Evolutionary conservation across 2,797 vertebrate species (phyloP).

Genomic region (Acridotheres tristis): DNA sequence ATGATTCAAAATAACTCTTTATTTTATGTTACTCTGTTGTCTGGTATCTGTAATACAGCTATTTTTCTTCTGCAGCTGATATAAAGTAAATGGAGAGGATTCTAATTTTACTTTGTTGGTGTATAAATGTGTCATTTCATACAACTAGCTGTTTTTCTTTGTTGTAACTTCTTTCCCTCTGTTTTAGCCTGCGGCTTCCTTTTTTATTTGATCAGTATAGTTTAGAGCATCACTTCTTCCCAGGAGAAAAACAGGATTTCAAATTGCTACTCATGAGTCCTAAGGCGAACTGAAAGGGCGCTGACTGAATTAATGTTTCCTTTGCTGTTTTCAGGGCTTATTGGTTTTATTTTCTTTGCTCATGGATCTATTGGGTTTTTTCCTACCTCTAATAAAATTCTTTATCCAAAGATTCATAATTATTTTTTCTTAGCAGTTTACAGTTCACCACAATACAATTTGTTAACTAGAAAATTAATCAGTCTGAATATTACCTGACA

Average conservation of each 20-base stretch:
- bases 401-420: conserved; percentile 33
- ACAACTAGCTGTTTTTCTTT: conserved; percentile 79
- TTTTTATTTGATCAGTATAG: conserved; percentile 82
- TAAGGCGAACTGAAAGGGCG: conserved; percentile 71
- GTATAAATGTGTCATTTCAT: conserved; percentile 78
- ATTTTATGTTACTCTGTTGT: conserved; percentile 52
- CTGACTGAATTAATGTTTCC: conserved; percentile 76
- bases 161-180: conserved; percentile 76
- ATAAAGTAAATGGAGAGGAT: conserved; percentile 64
- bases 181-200: conserved; percentile 73
- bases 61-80: conserved; percentile 68
- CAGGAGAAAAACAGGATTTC: conserved; percentile 78
- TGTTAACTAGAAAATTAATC: conserved; percentile 57
- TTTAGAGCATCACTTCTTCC: conserved; percentile 79
- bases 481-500: conserved; percentile 38
- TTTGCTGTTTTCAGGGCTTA: conserved; percentile 67
- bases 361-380: conserved; percentile 44
- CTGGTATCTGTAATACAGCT: conserved; percentile 47
- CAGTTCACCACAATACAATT: neutral
- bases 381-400: conserved; percentile 38
- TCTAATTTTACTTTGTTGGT: conserved; percentile 77
- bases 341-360: conserved; percentile 75
- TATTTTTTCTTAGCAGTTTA: conserved; percentile 43
- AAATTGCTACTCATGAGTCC: conserved; percentile 76
- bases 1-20: conserved; percentile 55